Evolutionary conservation across 2,113 vertebrate genomes (phyloP).

Genomic region (Sturnira hondurensis): DNA sequence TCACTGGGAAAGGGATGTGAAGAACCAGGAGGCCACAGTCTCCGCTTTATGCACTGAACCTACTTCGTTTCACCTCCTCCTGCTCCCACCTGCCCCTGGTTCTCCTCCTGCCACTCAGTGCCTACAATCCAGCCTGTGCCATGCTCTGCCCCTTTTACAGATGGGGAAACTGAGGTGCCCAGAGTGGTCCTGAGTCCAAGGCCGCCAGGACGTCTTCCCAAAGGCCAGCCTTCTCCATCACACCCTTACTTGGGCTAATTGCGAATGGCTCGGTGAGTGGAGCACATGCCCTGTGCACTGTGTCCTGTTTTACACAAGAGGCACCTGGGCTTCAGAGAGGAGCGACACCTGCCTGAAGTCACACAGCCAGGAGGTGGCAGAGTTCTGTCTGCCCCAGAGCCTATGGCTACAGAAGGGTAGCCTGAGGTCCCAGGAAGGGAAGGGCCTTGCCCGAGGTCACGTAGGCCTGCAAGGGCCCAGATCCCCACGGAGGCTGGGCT

Average conservation of each 20-base stretch:
- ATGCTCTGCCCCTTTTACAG: neutral
- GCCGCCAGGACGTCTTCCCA: neutral
- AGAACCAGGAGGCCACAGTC: neutral
- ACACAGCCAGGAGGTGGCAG: neutral
- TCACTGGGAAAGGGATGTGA: neutral
- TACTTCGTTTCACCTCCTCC: neutral
- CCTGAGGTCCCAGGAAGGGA: neutral
- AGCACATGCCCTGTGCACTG: rapidly evolving
- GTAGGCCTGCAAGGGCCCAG: neutral
- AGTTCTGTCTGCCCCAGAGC: neutral
- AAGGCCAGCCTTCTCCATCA: neutral
- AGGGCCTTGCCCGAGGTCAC: neutral
- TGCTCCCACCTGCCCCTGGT: rapidly evolving
- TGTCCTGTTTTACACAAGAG: neutral
- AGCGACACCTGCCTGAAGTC: neutral
- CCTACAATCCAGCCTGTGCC: too few relatives aligned
- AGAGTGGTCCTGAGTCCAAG: neutral
- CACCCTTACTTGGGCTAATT: neutral
- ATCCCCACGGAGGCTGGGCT: neutral
- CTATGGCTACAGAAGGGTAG: neutral
- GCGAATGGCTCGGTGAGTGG: neutral
- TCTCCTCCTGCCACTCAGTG: neutral
- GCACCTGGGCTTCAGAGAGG: neutral
- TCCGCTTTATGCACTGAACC: neutral
- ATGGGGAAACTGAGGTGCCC: neutral